Evolutionary conservation across 2,797 vertebrate species (phyloP).

Genomic region (Halcyon leucocephala): DNA sequence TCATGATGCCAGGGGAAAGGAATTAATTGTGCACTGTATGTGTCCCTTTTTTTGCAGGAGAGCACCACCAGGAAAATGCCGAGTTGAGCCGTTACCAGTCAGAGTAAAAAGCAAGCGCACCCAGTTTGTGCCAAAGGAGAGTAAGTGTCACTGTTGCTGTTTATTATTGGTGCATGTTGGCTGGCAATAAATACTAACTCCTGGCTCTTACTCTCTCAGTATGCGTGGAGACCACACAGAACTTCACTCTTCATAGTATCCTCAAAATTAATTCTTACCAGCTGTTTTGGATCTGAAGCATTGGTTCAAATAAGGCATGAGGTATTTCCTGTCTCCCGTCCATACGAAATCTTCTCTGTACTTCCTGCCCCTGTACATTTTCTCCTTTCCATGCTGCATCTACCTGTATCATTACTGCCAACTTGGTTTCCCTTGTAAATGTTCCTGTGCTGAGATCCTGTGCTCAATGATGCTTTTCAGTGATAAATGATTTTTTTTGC

Average conservation of each 20-base stretch:
- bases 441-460: background rate
- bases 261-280: constrained; percentile 13
- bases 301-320: background rate
- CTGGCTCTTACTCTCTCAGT: background rate
- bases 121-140: constrained; percentile 88
- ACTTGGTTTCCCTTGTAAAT: background rate
- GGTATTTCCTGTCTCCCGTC: background rate
- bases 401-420: background rate
- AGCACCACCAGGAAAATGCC: constrained; percentile 90
- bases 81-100: constrained; percentile 84
- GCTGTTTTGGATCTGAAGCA: background rate
- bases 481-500: background rate
- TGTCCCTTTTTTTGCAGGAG: constrained; percentile 81
- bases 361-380: background rate
- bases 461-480: background rate
- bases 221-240: background rate
- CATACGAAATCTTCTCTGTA: background rate
- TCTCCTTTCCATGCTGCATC: background rate
- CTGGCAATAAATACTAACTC: background rate
- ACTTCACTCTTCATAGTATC: background rate
- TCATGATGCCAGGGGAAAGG: background rate
- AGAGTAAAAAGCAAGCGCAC: constrained; percentile 86
- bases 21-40: background rate
- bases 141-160: constrained; percentile 80
- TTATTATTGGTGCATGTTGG: background rate